phyloP scores from a whole-genome alignment of 2,888 invertebrate species.

The Philhelius pedissequus region DNA sequence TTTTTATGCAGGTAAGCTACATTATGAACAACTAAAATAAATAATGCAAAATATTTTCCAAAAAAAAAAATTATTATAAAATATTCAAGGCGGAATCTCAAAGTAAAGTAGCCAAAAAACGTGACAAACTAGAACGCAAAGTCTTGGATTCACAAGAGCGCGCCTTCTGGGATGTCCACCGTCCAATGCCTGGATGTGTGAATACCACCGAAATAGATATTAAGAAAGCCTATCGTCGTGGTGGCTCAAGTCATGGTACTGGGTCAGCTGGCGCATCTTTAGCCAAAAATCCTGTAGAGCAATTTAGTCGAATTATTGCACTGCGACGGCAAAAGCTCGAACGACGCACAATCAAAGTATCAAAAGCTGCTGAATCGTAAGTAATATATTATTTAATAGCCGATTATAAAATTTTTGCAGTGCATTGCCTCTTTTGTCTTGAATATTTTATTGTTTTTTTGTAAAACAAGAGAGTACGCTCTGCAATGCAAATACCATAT shows the following conservation, averaged over 20 bases:
- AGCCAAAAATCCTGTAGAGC: conserved; percentile 78
- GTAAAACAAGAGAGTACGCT: too few relatives aligned
- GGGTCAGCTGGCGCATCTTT: conserved; percentile 78
- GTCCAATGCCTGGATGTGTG: conserved; percentile 99
- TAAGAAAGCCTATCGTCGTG: conserved; percentile 91
- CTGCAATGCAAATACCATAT: too few relatives aligned
- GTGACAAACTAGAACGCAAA: conserved; percentile 98
- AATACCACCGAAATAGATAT: conserved; percentile 99
- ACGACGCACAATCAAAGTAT: conserved; percentile 92
- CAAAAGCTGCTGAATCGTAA: conserved; percentile 96
- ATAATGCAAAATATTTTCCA: not conserved
- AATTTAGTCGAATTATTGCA: conserved; percentile 84
- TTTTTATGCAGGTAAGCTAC: conserved; percentile 95
- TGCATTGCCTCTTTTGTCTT: too few relatives aligned
- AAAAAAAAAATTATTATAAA: not conserved
- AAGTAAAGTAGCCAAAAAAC: conserved; percentile 96
- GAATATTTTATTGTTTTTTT: too few relatives aligned
- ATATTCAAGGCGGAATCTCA: conserved; percentile 81
- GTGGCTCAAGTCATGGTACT: conserved; percentile 78
- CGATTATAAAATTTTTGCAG: not conserved
- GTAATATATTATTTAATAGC: conserved; percentile 75
- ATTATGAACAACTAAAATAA: not conserved
- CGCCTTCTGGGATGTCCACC: conserved; percentile 99
- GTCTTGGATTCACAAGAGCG: conserved; percentile 99
- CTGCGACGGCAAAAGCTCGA: conserved; percentile 89